Conservation (phyloP, 1,140 invertebrate genomes). For the Aradophagus sp. region DNA sequence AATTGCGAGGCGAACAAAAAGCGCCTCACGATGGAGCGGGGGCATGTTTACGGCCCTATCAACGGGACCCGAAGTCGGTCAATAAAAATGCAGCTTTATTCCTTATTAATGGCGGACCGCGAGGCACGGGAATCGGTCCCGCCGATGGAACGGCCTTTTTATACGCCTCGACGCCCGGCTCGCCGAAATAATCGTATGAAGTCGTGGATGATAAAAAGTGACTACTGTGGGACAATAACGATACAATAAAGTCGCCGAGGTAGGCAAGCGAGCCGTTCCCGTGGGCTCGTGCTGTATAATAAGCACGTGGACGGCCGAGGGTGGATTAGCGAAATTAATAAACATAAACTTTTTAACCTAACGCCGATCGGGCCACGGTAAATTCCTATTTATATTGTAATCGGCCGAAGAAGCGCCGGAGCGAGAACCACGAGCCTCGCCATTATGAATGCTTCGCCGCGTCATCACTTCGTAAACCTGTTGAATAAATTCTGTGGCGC, state of each 20-base stretch:
- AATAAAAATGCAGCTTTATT: conserved; percentile 51
- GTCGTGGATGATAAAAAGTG: conserved; percentile 19
- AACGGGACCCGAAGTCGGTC: conserved; percentile 5
- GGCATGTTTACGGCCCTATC: conserved; percentile 19
- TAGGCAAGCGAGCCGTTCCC: conserved; percentile 32
- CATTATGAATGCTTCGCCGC: conserved; percentile 68
- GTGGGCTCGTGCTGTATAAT: background rate
- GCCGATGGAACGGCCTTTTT: conserved; percentile 29
- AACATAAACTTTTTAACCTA: conserved; percentile 71
- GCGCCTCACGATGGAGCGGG: conserved; percentile 5
- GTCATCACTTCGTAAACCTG: conserved; percentile 73
- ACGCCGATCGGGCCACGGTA: conserved; percentile 64
- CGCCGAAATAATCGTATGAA: conserved; percentile 33
- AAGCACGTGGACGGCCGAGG: conserved; percentile 5
- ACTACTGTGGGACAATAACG: conserved; percentile 37
- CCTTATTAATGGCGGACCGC: conserved; percentile 31
- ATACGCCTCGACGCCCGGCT: conserved; percentile 18
- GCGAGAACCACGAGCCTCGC: conserved; percentile 52
- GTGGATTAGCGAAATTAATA: conserved; percentile 71
- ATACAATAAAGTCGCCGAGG: conserved; percentile 25
- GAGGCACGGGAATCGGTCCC: conserved; percentile 25
- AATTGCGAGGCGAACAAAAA: conserved; percentile 11
- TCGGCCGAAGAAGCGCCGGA: conserved; percentile 43
- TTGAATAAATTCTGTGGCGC: conserved; percentile 65
- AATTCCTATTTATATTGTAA: conserved; percentile 73